Base-by-base conservation (phyloP, 2,113 vertebrate genomes). In the Salminus brasiliensis region DNA sequence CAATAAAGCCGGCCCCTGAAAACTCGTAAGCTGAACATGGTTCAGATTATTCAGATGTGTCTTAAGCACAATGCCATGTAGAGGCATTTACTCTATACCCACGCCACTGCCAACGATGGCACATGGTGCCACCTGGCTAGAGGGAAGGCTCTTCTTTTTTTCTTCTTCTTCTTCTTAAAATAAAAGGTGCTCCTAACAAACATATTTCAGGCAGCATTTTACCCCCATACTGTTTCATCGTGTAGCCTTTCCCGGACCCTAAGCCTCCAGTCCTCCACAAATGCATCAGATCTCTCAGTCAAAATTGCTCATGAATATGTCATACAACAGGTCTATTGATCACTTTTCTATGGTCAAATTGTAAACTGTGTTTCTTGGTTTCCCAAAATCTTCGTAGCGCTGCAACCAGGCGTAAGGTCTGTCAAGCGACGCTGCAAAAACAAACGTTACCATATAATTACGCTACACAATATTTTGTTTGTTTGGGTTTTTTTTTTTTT, bases 11-110 rank as follows among this genome's bases (percentile, higher is more conserved):
- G 79, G 87, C 88, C 78, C n/a, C 57, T 90, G 92, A 93, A 92
- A 89, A 92, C 93, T 94, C 92, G 92, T 94, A 95, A 93, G 95
- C 97, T 99, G 97, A 98, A 99, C 97, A 99, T 83, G 95, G 97
- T 99, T 98, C 97, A 99, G 97, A 99, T 95, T 95, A 97, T 95
- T 82, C 89, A 92, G 94, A 94, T 97, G 95, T 95, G 94, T 95
- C 94, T 93, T 95, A 96, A 94, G 95, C 94, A 96, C 94, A 96
- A 97, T 96, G 96, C 96, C 94, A 93, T 91, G 91, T 86, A 97
- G 95, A 95, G 97, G 97, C 97, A 97, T 98, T 95, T 97, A 95
- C 96, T 94, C 92, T 95, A 91, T 94, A 95, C 95, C 96, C 95
- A 94, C 94, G 87, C 88, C 92, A 89, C 91, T 92, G 92, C 91